Conservation (phyloP, 1,140 invertebrate genomes). For the Pseudomyrmex pallidus region DNA sequence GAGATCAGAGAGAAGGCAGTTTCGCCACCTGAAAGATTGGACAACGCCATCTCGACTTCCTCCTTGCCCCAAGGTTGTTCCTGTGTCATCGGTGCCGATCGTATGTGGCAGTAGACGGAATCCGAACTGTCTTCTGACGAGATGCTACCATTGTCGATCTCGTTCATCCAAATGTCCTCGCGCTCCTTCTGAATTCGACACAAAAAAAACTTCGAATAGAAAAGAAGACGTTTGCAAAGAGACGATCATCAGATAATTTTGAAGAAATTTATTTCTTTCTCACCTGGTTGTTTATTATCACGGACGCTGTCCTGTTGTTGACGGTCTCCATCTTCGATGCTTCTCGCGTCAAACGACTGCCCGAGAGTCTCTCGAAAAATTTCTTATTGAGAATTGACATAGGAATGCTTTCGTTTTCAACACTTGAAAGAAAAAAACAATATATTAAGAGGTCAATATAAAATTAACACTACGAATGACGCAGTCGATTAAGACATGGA, state of each 20-base stretch:
- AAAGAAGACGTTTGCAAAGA: neutral
- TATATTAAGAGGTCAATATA: too few species aligned
- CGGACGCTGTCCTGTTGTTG: conserved; percentile 50
- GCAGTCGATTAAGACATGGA: too few species aligned
- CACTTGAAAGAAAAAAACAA: too few species aligned
- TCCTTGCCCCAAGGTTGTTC: conserved; percentile 79
- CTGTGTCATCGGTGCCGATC: conserved; percentile 67
- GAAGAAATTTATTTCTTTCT: conserved; percentile 49
- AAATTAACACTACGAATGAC: too few species aligned
- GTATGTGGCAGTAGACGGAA: conserved; percentile 69
- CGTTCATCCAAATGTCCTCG: conserved; percentile 78
- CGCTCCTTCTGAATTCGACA: conserved; percentile 65
- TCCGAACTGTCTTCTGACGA: conserved; percentile 78
- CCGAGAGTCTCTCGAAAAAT: conserved; percentile 72
- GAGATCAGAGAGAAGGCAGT: conserved; percentile 75
- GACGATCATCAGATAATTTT: neutral
- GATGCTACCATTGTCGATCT: conserved; percentile 74
- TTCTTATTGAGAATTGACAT: conserved; percentile 61
- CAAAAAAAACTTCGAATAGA: neutral
- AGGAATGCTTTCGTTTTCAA: neutral
- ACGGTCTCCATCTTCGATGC: conserved; percentile 35
- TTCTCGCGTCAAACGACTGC: conserved; percentile 55
- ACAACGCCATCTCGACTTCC: conserved; percentile 76
- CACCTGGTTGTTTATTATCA: conserved; percentile 67
- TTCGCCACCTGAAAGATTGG: conserved; percentile 80